A percentile compares a stretch with the other conserved stretches of the same genome.
Evolutionary conservation across 2,113 vertebrate species (phyloP).

Genomic region (Cynocephalus volans): DNA sequence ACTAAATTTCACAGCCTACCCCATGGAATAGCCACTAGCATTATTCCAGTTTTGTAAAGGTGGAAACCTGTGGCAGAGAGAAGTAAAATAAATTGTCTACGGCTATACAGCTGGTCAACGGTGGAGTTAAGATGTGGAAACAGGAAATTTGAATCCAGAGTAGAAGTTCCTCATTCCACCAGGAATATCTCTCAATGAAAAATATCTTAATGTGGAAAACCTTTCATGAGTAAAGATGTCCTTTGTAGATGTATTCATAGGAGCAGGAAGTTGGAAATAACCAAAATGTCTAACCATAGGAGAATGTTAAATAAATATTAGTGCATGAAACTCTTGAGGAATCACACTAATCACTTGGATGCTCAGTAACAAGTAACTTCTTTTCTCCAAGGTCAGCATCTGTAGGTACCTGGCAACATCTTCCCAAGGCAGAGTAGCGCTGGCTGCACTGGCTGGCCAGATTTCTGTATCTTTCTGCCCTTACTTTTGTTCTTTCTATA

Average conservation of each 20-base stretch:
- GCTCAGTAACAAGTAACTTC: accelerated
- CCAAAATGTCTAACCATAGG: not conserved
- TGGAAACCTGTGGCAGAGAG: not conserved
- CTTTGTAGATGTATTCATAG: not conserved
- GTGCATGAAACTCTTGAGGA: not conserved
- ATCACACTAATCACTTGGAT: not conserved
- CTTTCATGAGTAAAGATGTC: not conserved
- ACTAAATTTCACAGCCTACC: not conserved
- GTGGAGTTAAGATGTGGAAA: not conserved
- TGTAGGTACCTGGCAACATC: not conserved
- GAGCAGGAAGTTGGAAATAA: not conserved
- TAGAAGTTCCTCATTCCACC: not conserved
- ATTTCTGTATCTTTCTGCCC: not conserved
- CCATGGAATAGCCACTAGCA: not conserved
- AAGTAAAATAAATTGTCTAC: not conserved
- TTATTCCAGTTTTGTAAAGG: not conserved
- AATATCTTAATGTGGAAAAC: not conserved
- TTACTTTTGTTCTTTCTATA: not conserved
- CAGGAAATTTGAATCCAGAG: not conserved
- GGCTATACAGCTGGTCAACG: not conserved
- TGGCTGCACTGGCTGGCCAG: not conserved
- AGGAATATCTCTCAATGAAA: not conserved
- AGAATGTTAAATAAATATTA: not conserved
- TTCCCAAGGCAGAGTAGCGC: not conserved
- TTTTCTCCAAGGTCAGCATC: not conserved